Evolutionary conservation across 2,888 invertebrate species (phyloP), one percentile per base, ranked within the genome.

Genomic region (Sicus ferrugineus): DNA sequence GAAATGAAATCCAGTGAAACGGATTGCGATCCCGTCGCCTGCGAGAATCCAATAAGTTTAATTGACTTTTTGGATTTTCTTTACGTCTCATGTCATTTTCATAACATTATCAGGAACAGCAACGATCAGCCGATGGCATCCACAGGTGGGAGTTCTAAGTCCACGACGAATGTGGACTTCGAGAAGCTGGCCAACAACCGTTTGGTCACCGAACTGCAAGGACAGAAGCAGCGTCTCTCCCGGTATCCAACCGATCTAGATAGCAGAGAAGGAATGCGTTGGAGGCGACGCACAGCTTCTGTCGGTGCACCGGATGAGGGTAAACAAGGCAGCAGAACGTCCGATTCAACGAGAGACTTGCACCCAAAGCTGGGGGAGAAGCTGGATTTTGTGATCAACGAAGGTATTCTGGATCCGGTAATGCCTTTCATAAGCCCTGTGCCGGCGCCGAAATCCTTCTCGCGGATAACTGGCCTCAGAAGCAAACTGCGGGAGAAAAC

Each of bases 391-490:
- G 89, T 94, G 0, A 88, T 95, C 72, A 91, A 92, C 61, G 94
- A 94, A 86, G 94, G 94, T 14, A 88, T 95, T 71, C 84, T 94
- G 62, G 95, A 95, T 84, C 93, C 94, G 0, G 91, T 95, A 69
- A 83, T 94, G 61, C 92, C 94, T 0, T 93, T 93, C 79, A 87
- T 94, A 74, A 90, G 66, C 82, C 88, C 72, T 80, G 75, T 80
- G 6, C 79, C 80, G 1, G 52, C 78, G 38, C 78, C 81, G 2
- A 31, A 72, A 0, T 23, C 54, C 54, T 2, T 28, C 14, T 23
- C 54, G 9, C 5, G 11, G 9, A 9, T 26, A 54, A 19, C 11
- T 56, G 73, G 72, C 26, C 67, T 65, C 21, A 75, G 71, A 66
- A 58, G 30, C 7, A 74, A 74, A 67, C 69, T 56, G 19, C 66